Base-by-base conservation (phyloP, 1,140 invertebrate species). In the Tetragonula clypearis region DNA sequence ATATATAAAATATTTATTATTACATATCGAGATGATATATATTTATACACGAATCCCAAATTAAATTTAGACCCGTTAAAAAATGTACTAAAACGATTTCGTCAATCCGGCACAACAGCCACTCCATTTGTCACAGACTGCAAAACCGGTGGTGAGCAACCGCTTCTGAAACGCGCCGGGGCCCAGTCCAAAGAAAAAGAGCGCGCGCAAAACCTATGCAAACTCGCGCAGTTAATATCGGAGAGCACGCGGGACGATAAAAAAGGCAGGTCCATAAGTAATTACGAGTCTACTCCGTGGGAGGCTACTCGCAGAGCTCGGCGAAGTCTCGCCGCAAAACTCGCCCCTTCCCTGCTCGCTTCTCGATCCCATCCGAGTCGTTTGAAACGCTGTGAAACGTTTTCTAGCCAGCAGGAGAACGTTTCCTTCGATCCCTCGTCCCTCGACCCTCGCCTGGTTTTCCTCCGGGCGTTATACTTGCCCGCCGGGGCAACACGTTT, bases 401-500 rank as follows among this genome's bases (percentile, higher is more conserved):
- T 87, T 49, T 82, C 69, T 72, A 75, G 76, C 58, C 68, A 35
- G 73, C 60, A 49, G 41, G 41, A 30, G 30, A 49, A 49, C 66
- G 77, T 87, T 86, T 62, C 65, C 87, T 88, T 88, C 1, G 76
- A 75, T 58, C n/a, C 19, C 65, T 53, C 49, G 56, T 30, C 79
- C 68, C 58, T 17, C 56, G 2, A 30, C 30, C 30, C 60, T n/a
- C 21, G 23, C 60, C 23, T 62, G 23, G 60, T 62, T 23, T n/a
- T 35, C 60, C 77, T 66, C 30, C 79, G 73, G 41, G 69, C 73
- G 58, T 65, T 87, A 69, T 73, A 85, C 86, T 78, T 79, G 6
- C 41, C 41, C 73, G 83, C 80, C 68, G 9, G 66, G 87, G 82
- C 85, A 89, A 88, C 90, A 83, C 85, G 84, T 88, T 86, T 88